Evolutionary conservation across 2,888 invertebrate genomes (phyloP).

Genomic region (Netelia melanura): DNA sequence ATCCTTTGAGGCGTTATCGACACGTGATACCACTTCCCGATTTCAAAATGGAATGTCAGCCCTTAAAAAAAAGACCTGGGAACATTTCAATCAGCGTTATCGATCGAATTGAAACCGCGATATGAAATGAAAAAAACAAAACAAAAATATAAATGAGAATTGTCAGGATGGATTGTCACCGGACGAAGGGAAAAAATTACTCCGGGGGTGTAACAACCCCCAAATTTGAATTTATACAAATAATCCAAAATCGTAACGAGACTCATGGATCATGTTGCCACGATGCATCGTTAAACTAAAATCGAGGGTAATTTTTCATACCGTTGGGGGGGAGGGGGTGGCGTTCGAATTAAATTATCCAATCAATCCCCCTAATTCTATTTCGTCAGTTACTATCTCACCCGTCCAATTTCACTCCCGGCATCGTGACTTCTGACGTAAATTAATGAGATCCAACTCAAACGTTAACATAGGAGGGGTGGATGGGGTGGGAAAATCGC

Average conservation of each 20-base stretch:
- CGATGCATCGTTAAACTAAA: no score
- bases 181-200: no score
- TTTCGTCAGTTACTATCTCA: neutral
- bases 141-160: neutral
- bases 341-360: neutral
- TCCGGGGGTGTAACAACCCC: no score
- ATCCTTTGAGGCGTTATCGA: conserved; percentile 32
- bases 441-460: conserved; percentile 46
- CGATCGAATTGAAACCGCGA: conserved; percentile 4
- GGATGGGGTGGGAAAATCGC: neutral
- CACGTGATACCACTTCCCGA: neutral
- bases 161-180: no score
- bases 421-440: conserved; percentile 2
- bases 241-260: no score
- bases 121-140: conserved; percentile 6
- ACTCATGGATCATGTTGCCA: no score
- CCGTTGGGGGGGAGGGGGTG: neutral
- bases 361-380: neutral
- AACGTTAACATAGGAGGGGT: conserved; percentile 10
- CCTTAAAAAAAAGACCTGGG: conserved; percentile 11
- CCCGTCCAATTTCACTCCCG: neutral
- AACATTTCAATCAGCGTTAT: conserved; percentile 38
- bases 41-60: conserved; percentile 32
- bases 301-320: neutral
- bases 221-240: no score